phyloP scores from a whole-genome alignment of 2,888 invertebrate species.

The Blastobasis lacticolella region DNA sequence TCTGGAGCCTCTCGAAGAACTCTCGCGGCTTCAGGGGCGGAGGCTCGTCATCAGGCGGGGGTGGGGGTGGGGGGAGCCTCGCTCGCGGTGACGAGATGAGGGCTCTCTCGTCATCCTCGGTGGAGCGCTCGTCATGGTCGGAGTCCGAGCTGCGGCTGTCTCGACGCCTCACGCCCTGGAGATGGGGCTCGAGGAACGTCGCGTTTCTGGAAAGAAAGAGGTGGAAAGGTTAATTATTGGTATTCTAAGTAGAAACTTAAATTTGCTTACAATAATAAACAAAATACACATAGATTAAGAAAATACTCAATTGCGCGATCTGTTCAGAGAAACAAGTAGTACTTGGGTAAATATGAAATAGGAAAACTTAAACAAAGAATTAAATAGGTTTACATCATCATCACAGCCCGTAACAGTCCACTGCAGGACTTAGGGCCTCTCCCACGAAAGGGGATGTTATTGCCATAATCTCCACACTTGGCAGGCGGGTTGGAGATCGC shows the following conservation, averaged over 20 bases:
- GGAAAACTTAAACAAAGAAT: no score
- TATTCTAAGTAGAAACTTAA: not conserved
- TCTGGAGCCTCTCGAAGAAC: slow-evolving; percentile 67
- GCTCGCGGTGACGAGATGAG: slow-evolving; percentile 60
- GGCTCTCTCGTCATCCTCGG: slow-evolving; percentile 63
- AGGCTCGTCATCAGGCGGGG: slow-evolving; percentile 61
- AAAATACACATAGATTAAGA: not conserved
- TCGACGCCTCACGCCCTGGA: slow-evolving; percentile 75
- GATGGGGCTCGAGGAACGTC: slow-evolving; percentile 82
- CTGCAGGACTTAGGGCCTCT: no score
- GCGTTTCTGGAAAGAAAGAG: slow-evolving; percentile 78
- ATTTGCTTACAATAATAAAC: not conserved
- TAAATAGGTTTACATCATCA: no score
- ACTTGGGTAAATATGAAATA: not conserved
- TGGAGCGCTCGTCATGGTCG: slow-evolving; percentile 66
- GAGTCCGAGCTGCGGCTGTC: slow-evolving; percentile 67
- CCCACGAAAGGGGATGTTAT: no score
- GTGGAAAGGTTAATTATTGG: not conserved
- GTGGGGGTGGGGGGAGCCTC: slow-evolving; percentile 55
- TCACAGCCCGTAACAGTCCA: no score
- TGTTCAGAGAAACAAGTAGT: not conserved
- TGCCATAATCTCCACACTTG: no score
- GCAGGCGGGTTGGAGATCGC: no score
- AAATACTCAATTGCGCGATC: not conserved
- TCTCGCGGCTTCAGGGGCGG: slow-evolving; percentile 74